Percentiles rank a stretch among this genome's conserved stretches.
These are phyloP conservation scores for Sycophila texana DNA, from an alignment of 2,888 invertebrate species.

Conservation along the genomic window DNA sequence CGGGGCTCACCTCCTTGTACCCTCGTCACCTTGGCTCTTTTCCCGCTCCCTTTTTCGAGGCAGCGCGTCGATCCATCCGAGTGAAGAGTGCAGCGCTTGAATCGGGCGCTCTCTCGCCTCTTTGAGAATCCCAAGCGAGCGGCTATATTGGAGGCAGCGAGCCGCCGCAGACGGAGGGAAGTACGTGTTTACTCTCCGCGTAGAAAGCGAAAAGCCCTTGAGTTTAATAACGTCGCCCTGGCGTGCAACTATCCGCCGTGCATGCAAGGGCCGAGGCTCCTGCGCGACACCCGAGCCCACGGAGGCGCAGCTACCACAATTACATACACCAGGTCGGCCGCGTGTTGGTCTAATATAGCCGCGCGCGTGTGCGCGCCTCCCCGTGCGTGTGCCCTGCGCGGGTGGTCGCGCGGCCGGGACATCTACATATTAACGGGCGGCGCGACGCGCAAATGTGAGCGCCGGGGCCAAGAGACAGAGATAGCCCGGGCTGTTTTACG, in stretches of 20 bases:
- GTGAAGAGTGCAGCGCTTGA: neutral
- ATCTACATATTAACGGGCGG: constrained; percentile 42
- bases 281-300: neutral
- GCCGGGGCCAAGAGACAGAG: constrained; percentile 36
- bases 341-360: no score
- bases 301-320: neutral
- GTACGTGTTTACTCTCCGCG: constrained; percentile 64
- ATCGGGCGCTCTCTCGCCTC: constrained; percentile 38
- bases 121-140: constrained; percentile 56
- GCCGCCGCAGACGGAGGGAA: constrained; percentile 49
- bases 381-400: neutral
- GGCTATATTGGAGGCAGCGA: constrained; percentile 45
- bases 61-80: constrained; percentile 8
- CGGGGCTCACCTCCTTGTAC: constrained; percentile 22
- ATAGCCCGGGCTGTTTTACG: constrained; percentile 48
- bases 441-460: constrained; percentile 41
- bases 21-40: constrained; percentile 38
- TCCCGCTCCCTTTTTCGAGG: neutral
- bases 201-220: constrained; percentile 67
- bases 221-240: constrained; percentile 68
- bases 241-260: constrained; percentile 49
- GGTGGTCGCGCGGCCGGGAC: constrained; percentile 1
- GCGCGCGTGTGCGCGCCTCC: no score
- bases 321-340: neutral
- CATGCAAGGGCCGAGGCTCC: neutral